A percentile compares a stretch with the other conserved stretches of the same genome.
These are phyloP conservation scores for Branchinecta sandiegonensis DNA, from an alignment of 2,888 invertebrate genomes.

Conservation along the genomic window DNA sequence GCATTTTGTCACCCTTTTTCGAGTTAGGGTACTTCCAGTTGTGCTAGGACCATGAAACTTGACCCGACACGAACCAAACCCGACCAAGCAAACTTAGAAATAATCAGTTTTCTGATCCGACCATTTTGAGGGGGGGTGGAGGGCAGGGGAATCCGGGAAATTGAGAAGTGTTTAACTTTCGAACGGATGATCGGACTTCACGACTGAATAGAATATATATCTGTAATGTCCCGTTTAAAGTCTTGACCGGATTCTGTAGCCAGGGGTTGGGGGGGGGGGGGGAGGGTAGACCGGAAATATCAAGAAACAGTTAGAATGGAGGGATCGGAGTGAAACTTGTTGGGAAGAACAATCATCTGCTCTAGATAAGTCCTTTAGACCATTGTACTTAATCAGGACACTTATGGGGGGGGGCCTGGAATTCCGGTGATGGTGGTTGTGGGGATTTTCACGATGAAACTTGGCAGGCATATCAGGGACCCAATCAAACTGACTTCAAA, in stretches of 20 bases:
- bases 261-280: not conserved
- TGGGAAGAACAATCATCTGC: not conserved
- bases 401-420: not conserved
- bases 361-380: not conserved
- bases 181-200: not conserved
- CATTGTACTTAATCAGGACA: not conserved
- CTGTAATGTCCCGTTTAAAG: not conserved
- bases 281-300: not conserved
- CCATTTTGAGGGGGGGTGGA: not conserved
- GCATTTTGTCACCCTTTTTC: not conserved
- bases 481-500: not conserved
- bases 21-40: not conserved
- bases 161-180: not conserved
- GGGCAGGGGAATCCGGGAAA: not conserved
- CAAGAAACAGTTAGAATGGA: not conserved
- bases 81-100: not conserved
- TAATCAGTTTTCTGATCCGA: not conserved
- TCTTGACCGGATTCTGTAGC: not conserved
- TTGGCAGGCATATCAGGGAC: not conserved
- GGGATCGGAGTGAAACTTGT: not conserved
- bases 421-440: not conserved
- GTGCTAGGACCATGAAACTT: not conserved
- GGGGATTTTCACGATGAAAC: not conserved
- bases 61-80: no score
- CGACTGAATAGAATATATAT: not conserved